phyloP scores from a whole-genome alignment of 2,888 invertebrate genomes.

The Dysmachus trigonus region DNA sequence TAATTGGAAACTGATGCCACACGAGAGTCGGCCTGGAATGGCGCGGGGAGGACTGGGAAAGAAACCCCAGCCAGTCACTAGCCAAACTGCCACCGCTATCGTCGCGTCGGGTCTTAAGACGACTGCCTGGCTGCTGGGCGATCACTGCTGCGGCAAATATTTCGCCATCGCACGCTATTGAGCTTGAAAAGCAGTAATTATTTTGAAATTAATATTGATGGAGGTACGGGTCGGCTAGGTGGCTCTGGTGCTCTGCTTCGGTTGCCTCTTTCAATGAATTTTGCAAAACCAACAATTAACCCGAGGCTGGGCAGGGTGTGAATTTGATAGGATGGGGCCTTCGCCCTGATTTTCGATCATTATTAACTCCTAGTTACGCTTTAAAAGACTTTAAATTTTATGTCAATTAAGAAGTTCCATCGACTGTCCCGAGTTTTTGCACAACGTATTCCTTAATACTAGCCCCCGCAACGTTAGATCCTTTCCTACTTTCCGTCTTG shows the following conservation, averaged over 20 bases:
- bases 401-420: too few relatives aligned
- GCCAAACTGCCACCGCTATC: not conserved
- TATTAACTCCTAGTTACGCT: not conserved
- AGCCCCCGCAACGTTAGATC: too few relatives aligned
- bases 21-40: not conserved
- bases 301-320: not conserved
- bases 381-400: not conserved
- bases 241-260: not conserved
- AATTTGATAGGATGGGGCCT: not conserved
- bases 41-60: not conserved
- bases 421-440: too few relatives aligned
- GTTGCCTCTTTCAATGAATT: not conserved
- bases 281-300: not conserved
- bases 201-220: constrained; percentile 28
- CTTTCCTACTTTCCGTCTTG: too few relatives aligned
- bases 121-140: not conserved
- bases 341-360: not conserved
- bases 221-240: not conserved
- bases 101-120: not conserved
- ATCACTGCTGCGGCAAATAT: not conserved
- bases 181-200: constrained; percentile 24
- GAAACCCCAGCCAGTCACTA: not conserved
- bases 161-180: constrained; percentile 9
- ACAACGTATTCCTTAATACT: too few relatives aligned
- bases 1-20: constrained; percentile 29